Conservation (phyloP, 2,113 vertebrate genomes). For the Pollachius pollachius region DNA sequence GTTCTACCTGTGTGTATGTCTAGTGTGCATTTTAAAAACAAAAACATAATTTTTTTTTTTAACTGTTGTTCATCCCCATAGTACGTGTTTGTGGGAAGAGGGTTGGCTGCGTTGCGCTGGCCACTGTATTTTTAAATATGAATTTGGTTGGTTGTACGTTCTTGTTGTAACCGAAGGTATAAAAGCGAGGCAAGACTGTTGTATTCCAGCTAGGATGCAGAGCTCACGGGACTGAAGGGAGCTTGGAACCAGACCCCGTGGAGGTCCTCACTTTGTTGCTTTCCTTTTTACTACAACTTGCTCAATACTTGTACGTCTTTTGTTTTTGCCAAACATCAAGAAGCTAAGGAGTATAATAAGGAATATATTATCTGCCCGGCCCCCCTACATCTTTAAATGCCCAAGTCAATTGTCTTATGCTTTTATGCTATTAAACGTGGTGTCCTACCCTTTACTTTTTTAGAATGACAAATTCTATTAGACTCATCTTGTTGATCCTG, state of each 20-base stretch:
- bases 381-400: conserved; percentile 8
- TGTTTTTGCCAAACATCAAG: conserved; percentile 69
- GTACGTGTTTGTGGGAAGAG: conserved; percentile 64
- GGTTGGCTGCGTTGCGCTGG: conserved; percentile 53
- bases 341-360: conserved; percentile 38
- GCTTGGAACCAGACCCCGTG: conserved; percentile 66
- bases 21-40: conserved; percentile 70
- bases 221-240: conserved; percentile 72
- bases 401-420: conserved; percentile 41
- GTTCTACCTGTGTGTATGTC: conserved; percentile 60
- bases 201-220: conserved; percentile 63
- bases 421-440: conserved; percentile 5
- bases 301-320: conserved; percentile 62
- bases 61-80: conserved; percentile 67
- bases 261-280: conserved; percentile 42
- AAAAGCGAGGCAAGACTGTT: conserved; percentile 55
- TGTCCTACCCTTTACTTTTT: conserved; percentile 36
- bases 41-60: conserved; percentile 62
- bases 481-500: conserved; percentile 55
- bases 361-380: conserved; percentile 28
- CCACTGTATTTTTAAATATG: conserved; percentile 69
- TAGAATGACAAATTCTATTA: conserved; percentile 60
- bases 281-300: conserved; percentile 65
- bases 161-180: conserved; percentile 47
- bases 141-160: conserved; percentile 62